These are phyloP conservation scores for Amblyornis subalaris DNA, from an alignment of 2,113 vertebrate species.

Conservation along the genomic window DNA sequence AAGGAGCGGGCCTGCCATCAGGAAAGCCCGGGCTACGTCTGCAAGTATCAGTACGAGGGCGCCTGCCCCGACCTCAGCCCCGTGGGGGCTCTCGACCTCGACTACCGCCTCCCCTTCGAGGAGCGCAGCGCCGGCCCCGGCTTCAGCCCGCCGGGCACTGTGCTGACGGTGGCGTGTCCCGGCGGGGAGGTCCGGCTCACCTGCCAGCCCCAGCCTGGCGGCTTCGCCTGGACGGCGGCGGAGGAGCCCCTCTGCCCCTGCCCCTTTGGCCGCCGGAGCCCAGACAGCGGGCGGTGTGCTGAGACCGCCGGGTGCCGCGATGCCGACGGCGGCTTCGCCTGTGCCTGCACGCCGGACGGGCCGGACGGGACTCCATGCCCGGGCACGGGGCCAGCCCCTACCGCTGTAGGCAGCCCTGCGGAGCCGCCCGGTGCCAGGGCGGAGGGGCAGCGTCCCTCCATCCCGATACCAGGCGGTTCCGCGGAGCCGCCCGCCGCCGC, in stretches of 20 bases:
- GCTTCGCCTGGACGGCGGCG: background rate
- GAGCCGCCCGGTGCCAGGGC: background rate
- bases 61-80: conserved; percentile 47
- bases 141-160: conserved; percentile 67
- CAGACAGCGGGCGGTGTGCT: conserved; percentile 1
- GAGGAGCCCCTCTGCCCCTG: conserved; percentile 45
- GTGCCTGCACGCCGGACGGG: conserved; percentile 1
- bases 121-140: conserved; percentile 39
- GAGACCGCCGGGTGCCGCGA: conserved; percentile 19
- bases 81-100: conserved; percentile 6
- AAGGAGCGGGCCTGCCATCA: conserved; percentile 41
- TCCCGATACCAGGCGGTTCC: background rate
- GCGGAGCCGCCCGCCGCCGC: background rate
- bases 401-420: background rate
- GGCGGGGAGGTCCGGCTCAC: background rate
- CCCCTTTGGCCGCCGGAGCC: background rate
- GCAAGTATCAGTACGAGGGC: conserved; percentile 59
- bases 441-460: background rate
- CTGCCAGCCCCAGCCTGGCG: background rate
- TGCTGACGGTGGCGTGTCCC: conserved; percentile 51
- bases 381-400: background rate
- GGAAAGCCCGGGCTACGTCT: conserved; percentile 53
- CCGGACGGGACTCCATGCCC: background rate
- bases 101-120: conserved; percentile 57
- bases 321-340: conserved; percentile 26